Conservation (phyloP, 2,888 invertebrate genomes). For the Ectemnius continuus region DNA sequence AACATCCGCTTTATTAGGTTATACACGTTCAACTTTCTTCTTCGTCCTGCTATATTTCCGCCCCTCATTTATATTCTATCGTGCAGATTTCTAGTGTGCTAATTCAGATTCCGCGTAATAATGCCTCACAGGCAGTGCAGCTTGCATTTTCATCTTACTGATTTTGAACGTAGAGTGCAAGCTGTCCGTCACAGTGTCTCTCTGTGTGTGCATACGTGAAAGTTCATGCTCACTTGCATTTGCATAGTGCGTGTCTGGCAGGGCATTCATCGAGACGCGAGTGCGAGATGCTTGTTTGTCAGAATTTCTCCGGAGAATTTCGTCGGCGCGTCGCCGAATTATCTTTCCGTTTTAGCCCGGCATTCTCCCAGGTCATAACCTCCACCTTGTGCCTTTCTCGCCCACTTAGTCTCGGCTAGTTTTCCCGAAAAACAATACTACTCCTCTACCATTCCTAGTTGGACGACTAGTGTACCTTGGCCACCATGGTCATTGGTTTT, state of each 20-base stretch:
- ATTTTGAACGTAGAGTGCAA: constrained; percentile 32
- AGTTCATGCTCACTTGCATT: constrained; percentile 54
- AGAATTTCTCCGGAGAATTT: constrained; percentile 62
- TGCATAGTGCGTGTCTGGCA: constrained; percentile 49
- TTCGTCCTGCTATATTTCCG: too few relatives aligned
- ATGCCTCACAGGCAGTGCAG: too few relatives aligned
- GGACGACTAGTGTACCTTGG: too few relatives aligned
- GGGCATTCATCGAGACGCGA: constrained; percentile 18
- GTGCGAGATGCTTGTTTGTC: constrained; percentile 55
- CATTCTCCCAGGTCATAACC: constrained; percentile 26
- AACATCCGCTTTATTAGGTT: constrained; percentile 32
- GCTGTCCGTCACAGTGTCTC: constrained; percentile 49
- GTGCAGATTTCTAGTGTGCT: too few relatives aligned
- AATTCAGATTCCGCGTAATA: too few relatives aligned
- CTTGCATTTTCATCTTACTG: too few relatives aligned
- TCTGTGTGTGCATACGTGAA: constrained; percentile 24
- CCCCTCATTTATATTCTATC: too few relatives aligned
- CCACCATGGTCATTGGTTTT: background rate
- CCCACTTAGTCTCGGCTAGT: background rate
- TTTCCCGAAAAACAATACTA: background rate
- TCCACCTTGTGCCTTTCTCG: constrained; percentile 19
- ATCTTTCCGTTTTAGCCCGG: constrained; percentile 47
- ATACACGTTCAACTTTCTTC: background rate
- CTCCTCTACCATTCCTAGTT: background rate
- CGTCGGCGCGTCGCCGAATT: constrained; percentile 45